A percentile compares a stretch with the other conserved stretches of the same genome.
phyloP scores from a whole-genome alignment of 2,888 invertebrate genomes.

The Strigamia crassipes region DNA sequence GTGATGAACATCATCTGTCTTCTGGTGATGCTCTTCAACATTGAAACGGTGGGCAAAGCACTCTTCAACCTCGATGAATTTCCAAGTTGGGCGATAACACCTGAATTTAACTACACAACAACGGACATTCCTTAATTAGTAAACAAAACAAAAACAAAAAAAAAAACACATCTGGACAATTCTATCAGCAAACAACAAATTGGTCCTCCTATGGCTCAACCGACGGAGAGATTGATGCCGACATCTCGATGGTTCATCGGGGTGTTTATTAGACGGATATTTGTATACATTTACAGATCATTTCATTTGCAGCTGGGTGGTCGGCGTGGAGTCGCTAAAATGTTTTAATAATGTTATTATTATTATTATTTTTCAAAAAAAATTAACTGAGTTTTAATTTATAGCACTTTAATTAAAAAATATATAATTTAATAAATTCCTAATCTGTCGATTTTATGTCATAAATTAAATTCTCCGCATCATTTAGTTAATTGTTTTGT shows the following conservation, averaged over 20 bases:
- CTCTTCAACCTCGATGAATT: conserved; percentile 70
- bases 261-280: background rate
- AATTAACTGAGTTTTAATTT: background rate
- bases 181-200: background rate
- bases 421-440: background rate
- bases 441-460: background rate
- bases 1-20: conserved; percentile 77
- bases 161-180: background rate
- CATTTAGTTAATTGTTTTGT: background rate
- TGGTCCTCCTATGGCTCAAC: background rate
- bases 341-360: background rate
- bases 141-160: no score
- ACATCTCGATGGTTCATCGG: background rate
- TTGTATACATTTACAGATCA: background rate
- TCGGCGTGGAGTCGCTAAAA: background rate
- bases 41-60: conserved; percentile 74
- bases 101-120: background rate
- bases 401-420: background rate
- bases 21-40: conserved; percentile 70
- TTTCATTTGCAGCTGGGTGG: background rate
- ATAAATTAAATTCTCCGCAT: background rate
- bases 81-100: conserved; percentile 66
- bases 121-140: background rate
- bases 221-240: background rate
- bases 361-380: background rate